Evolutionary conservation across 2,888 invertebrate genomes (phyloP), one percentile per base, ranked within the genome.

Genomic region (Lasius platythorax): DNA sequence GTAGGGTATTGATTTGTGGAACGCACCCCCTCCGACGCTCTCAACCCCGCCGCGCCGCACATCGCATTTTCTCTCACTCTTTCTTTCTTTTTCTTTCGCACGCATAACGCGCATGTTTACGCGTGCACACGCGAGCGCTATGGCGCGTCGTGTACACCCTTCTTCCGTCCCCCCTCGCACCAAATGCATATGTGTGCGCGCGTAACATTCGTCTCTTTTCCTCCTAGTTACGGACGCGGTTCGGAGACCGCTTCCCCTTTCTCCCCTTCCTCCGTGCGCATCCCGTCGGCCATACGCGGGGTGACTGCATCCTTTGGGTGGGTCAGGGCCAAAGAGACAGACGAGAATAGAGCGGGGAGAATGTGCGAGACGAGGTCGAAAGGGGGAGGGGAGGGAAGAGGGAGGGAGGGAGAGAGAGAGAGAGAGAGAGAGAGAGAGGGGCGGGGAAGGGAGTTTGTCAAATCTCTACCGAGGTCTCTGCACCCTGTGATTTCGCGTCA

Each of bases 251-350:
- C 84, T 88, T 85, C 6, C 18, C 50, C 18, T 8, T n/a, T 50
- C 50, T n/a, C n/a, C 50, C 18, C 50, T n/a, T 76, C 86, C 86
- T 78, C 75, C 84, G 83, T 40, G 56, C 82, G 70, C 88, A 88
- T 89, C 88, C 89, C 81, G 82, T 88, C 79, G 76, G 73, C 86
- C 66, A 83, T 78, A 84, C 79, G 85, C 81, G 89, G 88, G 89
- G 88, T 90, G 91, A 91, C 88, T 92, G 92, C 92, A 93, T 93
- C 93, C 93, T 94, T 94, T 93, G 94, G 94, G 94, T 94, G 93
- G 94, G 94, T 94, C 94, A 94, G 93, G 94, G 93, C 94, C 93
- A 92, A 89, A 87, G 88, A 89, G 88, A 88, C 87, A 87, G 87
- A 85, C 79, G 78, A 87, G 85, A 86, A 87, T 82, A 85, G 87